Evolutionary conservation across 1,140 invertebrate species (phyloP), one percentile per base, ranked within the genome.

Genomic region (Drusus annulatus): DNA sequence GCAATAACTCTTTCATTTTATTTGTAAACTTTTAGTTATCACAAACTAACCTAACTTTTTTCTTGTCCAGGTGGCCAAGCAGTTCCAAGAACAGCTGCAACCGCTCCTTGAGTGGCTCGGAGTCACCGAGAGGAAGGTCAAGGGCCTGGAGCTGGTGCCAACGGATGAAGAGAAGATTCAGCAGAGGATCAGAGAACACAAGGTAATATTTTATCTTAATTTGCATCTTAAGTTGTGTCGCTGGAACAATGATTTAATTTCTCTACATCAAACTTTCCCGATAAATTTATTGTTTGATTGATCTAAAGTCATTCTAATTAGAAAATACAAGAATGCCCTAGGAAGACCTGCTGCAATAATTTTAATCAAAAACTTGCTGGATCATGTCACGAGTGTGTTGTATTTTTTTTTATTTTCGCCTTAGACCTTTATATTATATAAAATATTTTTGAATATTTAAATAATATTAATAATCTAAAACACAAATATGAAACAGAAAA

Each of bases 131-230:
- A 95, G 96, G 81, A 94, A 95, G 84, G 93, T 99, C 0, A 96
- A 96, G 84, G 93, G 95, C 13, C 94, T 98, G 92, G 96, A 98
- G 85, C 89, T 96, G 0, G 94, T 98, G 76, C 96, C 97, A 28
- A 98, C 96, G 0, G 97, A 98, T 85, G 96, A 98, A 86, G 96
- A 98, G 85, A 97, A 97, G 87, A 98, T 98, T 83, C 95, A 97
- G 81, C 93, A 94, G 85, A 93, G 95, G 84, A 95, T 98, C 52
- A 90, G 93, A 28, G 96, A 98, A 85, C 96, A 98, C 87, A 94
- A 94, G 86, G 89, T 91, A 79, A 2, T 17, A 19, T 56, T 21
- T 45, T 45, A 45, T 45, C 10, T 13, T 45, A 56, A 56, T 56
- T 17, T 56, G 16, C 15, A 56, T 6, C 28, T 2, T 28, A 28